Base-by-base conservation (phyloP, 2,797 vertebrate species). In the Erethizon dorsatum region DNA sequence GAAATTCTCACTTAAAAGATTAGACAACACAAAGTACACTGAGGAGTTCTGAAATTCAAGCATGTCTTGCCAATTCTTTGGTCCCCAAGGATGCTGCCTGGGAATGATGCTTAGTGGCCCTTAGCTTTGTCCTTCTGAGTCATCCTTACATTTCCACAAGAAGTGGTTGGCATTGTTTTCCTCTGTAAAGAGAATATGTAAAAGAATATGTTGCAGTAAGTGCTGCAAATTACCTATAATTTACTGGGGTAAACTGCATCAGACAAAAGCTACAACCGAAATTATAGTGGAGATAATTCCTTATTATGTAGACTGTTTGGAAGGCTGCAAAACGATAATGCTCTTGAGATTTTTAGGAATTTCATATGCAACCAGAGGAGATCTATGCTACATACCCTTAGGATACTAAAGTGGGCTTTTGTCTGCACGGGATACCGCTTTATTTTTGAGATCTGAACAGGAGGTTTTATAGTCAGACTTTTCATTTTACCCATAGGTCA, bases 401-500 rank as follows among this genome's bases (percentile, higher is more conserved):
- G 26, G 26, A 59, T n/a, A 5, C 14, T 67, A 24, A 69, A 54
- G n/a, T 28, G 26, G 45, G 26, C 24, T 17, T 85, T 65, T 71
- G 17, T 61, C 14, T 63, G 2, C 56, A 37, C 85, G 54, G 61
- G 59, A 95, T 20, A 91, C 26, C 1, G 17, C 57, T 20, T 61
- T 82, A 11, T 77, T 54, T 94, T 83, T 91, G 8, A 82, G 17
- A 77, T 50, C n/a, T 75, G 13, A 92, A n/a, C 63, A 88, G 80
- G 65, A 69, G 10, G 2, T 85, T 95, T 93, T 77, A 50, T 56
- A 45, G 57, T 67, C 24, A 69, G 37, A 57, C 2, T 2, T 67
- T 91, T 89, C 54, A 26, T 41, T 91, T 95, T 88, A 75, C 28
- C 63, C 80, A 41, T 77, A 91, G 65, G 61, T 91, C 37, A n/a